These are phyloP conservation scores for Heterocephalus glaber DNA, from an alignment of 2,113 vertebrate species.

Conservation along the genomic window DNA sequence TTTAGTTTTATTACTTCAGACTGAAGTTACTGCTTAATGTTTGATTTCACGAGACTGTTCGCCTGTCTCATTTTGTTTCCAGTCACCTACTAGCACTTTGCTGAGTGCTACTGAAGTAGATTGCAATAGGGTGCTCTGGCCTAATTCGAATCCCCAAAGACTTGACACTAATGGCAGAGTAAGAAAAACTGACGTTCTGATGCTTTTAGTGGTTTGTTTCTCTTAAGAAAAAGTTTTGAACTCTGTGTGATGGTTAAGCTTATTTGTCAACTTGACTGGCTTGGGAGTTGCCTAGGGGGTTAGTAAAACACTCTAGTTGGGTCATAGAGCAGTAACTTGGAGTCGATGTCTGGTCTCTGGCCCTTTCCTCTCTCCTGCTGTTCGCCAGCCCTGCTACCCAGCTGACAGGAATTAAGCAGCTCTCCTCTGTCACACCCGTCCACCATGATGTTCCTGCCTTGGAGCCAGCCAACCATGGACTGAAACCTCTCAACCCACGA, in stretches of 20 bases:
- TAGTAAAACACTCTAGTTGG: not conserved
- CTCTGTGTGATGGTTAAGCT: not conserved
- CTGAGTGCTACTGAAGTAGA: not conserved
- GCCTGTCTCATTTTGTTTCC: not conserved
- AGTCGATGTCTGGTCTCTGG: not conserved
- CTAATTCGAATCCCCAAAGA: slow-evolving; percentile 8
- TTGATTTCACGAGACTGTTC: not conserved
- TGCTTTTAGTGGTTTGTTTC: not conserved
- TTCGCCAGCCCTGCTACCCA: not conserved
- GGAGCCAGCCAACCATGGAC: not conserved
- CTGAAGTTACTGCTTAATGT: not conserved
- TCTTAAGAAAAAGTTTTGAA: slow-evolving; percentile 7
- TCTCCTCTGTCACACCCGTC: not conserved
- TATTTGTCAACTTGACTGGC: not conserved
- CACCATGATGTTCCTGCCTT: not conserved
- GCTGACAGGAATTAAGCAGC: not conserved
- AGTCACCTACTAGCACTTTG: not conserved
- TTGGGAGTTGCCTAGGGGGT: not conserved
- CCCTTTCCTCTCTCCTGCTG: not conserved
- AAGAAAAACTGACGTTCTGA: not conserved
- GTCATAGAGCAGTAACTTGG: not conserved
- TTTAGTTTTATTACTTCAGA: not conserved
- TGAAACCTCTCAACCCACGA: not conserved
- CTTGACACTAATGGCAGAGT: not conserved
- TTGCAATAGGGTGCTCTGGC: not conserved